Conservation (phyloP, 2,113 vertebrate species). For the Sturnus vulgaris region DNA sequence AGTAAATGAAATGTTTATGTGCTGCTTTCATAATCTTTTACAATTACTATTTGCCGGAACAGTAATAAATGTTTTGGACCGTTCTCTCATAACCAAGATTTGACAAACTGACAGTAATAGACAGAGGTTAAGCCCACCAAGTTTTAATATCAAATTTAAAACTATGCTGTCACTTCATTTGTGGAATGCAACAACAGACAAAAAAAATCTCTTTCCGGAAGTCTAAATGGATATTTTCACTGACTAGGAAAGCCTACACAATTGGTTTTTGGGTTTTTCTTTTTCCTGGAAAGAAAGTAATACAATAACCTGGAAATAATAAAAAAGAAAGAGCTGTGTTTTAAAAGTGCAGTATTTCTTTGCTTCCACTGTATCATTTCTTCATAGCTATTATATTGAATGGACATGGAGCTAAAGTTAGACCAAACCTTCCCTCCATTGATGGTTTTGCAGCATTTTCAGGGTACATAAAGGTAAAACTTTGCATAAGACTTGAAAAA, state of each 20-base stretch:
- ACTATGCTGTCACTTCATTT: neutral
- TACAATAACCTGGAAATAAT: neutral
- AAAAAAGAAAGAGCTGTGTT: neutral
- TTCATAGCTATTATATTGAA: constrained; percentile 76
- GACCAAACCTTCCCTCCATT: constrained; percentile 86
- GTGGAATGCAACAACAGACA: constrained; percentile 23
- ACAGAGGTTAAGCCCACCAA: neutral
- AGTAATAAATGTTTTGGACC: constrained; percentile 9
- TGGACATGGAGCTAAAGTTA: constrained; percentile 85
- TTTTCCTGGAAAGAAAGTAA: neutral
- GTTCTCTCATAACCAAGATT: neutral
- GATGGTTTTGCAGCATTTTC: constrained; percentile 74
- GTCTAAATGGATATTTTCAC: neutral
- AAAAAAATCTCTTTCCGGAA: neutral
- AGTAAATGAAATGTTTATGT: neutral
- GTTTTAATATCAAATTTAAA: neutral
- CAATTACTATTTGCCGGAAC: neutral
- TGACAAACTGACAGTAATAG: neutral
- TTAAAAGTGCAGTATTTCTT: neutral
- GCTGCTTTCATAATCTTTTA: neutral
- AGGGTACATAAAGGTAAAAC: constrained; percentile 83
- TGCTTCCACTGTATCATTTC: constrained; percentile 29
- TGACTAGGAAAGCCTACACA: neutral
- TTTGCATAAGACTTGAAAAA: constrained; percentile 86
- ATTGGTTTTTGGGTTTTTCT: neutral